Evolutionary conservation across 2,888 invertebrate species (phyloP).

Genomic region (Pristionchus arcanus): DNA sequence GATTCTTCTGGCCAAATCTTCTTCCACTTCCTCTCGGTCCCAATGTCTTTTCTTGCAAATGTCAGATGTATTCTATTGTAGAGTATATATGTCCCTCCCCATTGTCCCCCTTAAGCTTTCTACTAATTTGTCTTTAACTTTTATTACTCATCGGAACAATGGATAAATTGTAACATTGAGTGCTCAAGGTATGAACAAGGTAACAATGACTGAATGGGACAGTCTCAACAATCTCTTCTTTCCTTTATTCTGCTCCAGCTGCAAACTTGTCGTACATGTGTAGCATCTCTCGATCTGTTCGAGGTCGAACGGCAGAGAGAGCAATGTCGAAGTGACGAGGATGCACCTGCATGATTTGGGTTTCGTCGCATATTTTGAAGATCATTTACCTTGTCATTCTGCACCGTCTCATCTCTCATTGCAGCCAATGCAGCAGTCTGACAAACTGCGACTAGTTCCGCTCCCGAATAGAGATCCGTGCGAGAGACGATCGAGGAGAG

Average conservation of each 20-base stretch:
- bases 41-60: background rate
- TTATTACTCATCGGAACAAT: slow-evolving; percentile 21
- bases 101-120: slow-evolving; percentile 22
- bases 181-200: background rate
- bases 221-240: background rate
- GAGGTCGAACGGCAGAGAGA: slow-evolving; percentile 64
- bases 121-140: slow-evolving; percentile 29
- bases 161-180: slow-evolving; percentile 20
- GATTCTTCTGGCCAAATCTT: background rate
- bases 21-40: background rate
- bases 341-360: slow-evolving; percentile 47
- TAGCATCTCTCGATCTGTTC: slow-evolving; percentile 70
- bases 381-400: background rate
- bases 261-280: slow-evolving; percentile 69
- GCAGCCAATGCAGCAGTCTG: slow-evolving; percentile 93
- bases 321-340: slow-evolving; percentile 57
- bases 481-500: slow-evolving; percentile 67
- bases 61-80: background rate
- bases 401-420: slow-evolving; percentile 80
- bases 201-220: background rate
- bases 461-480: slow-evolving; percentile 85
- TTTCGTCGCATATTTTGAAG: too few species aligned
- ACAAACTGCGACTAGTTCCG: slow-evolving; percentile 90
- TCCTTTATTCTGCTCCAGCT: slow-evolving; percentile 32
- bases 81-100: background rate